Percentiles rank a stretch among this genome's conserved stretches.
Conservation (phyloP, 2,888 invertebrate species). For the Macrosiphum euphorbiae region DNA sequence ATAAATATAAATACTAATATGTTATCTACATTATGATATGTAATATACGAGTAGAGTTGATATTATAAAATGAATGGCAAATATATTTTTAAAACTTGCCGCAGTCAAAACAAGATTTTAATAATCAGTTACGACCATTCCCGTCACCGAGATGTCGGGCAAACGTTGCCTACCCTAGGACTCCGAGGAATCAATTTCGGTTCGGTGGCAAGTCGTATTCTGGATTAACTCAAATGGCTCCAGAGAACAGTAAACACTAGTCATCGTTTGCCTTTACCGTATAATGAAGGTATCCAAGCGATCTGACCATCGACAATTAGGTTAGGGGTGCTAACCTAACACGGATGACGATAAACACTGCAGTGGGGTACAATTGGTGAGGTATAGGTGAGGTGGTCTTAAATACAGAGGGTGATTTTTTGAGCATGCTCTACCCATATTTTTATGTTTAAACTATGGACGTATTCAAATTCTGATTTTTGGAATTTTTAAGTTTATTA, state of each 20-base stretch:
- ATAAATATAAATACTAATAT: background rate
- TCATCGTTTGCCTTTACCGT: background rate
- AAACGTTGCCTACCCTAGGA: background rate
- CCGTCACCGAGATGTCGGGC: background rate
- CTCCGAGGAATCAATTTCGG: background rate
- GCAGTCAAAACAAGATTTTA: background rate
- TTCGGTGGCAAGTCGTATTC: background rate
- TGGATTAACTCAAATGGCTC: background rate
- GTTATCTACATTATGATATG: background rate
- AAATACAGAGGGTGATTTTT: too few species aligned
- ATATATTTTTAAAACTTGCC: background rate
- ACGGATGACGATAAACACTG: background rate
- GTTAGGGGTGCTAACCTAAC: too few species aligned
- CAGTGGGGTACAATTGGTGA: too few species aligned
- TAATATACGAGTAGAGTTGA: background rate
- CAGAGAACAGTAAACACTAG: background rate
- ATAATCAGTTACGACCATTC: background rate
- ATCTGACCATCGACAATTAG: background rate
- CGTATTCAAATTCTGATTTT: too few species aligned
- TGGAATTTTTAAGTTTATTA: too few species aligned
- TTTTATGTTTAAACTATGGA: too few species aligned
- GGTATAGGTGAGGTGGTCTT: too few species aligned
- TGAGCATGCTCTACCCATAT: too few species aligned
- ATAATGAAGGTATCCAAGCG: background rate
- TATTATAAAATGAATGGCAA: background rate